phyloP scores from a whole-genome alignment of 2,113 vertebrate genomes.

The Myiopsitta monachus region DNA sequence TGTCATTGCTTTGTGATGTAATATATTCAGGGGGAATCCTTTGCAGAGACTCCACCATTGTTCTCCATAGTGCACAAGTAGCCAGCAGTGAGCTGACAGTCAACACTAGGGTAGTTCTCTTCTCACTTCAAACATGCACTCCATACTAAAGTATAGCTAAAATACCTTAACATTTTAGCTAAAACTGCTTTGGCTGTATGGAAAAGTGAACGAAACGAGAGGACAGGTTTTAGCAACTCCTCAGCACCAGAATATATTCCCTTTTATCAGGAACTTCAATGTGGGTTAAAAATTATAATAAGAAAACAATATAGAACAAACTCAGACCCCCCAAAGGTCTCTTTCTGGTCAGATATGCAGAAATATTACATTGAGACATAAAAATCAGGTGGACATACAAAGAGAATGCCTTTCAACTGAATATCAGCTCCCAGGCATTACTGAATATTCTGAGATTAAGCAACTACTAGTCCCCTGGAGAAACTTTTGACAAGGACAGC shows the following conservation, averaged over 20 bases:
- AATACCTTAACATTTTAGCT: neutral
- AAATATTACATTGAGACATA: neutral
- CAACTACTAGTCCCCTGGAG: neutral
- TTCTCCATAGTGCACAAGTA: rapidly evolving
- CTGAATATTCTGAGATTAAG: neutral
- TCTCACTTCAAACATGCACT: neutral
- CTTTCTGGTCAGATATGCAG: neutral
- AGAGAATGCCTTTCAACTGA: neutral
- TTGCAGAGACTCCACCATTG: neutral
- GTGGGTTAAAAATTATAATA: neutral
- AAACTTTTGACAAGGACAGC: neutral
- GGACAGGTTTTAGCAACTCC: neutral
- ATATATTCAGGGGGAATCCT: neutral
- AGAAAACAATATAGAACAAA: neutral
- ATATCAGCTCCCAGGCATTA: neutral
- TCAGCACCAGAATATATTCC: neutral
- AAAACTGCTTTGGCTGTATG: neutral
- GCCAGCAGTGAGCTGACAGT: neutral
- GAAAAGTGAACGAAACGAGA: neutral
- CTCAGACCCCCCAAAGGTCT: neutral
- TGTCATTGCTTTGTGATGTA: neutral
- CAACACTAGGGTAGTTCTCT: rapidly evolving
- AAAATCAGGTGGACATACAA: neutral
- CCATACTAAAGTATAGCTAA: neutral
- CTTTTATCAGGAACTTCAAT: neutral